phyloP scores from a whole-genome alignment of 2,888 invertebrate species.

The Meiosimyza platycephala region DNA sequence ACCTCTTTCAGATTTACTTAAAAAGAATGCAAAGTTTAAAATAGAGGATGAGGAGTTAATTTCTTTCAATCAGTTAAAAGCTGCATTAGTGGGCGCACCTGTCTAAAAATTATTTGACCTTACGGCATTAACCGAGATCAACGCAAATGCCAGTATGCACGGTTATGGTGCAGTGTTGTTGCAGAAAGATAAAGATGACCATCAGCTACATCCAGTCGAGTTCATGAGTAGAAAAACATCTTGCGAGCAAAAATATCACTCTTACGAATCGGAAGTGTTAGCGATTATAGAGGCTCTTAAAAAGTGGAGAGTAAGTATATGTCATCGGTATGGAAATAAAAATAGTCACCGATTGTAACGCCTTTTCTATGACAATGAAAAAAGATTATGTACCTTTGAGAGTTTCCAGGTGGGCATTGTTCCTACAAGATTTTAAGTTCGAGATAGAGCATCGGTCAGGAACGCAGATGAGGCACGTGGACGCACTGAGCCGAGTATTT shows the following conservation, averaged over 20 bases:
- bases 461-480: constrained; percentile 41
- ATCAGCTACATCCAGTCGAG: constrained; percentile 46
- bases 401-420: constrained; percentile 40
- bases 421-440: constrained; percentile 42
- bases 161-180: constrained; percentile 47
- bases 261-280: constrained; percentile 50
- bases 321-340: constrained; percentile 33
- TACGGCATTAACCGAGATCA: not conserved
- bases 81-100: too few species aligned
- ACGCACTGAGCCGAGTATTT: constrained; percentile 40
- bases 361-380: constrained; percentile 35
- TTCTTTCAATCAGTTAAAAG: too few species aligned
- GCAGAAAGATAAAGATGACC: constrained; percentile 44
- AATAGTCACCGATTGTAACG: constrained; percentile 41
- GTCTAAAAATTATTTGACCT: too few species aligned
- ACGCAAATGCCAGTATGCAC: constrained; percentile 19
- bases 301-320: constrained; percentile 21
- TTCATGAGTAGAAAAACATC: constrained; percentile 47
- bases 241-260: constrained; percentile 45
- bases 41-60: too few species aligned
- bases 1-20: too few species aligned
- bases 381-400: constrained; percentile 37
- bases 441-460: constrained; percentile 42
- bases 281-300: constrained; percentile 44
- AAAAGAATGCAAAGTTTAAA: too few species aligned